Base-by-base conservation (phyloP, 2,888 invertebrate genomes). In the Sturmia bella region DNA sequence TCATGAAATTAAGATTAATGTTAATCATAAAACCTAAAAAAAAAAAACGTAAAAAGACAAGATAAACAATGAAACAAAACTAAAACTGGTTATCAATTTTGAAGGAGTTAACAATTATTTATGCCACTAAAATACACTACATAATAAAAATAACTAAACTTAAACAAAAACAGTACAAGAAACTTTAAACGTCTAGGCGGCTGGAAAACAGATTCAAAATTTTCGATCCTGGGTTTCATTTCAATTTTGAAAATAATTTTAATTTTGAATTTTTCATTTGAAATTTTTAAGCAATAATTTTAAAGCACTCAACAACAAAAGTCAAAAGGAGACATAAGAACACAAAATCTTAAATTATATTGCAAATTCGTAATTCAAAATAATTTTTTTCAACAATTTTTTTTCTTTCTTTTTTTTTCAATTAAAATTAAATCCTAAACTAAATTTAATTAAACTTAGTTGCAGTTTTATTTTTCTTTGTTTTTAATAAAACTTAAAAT, bases 91-190 rank as follows among this genome's bases (percentile, higher is more conserved):
- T 27, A n/a, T 68, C 6, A 19, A 45, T 48, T 57, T 41, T 66
- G 48, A 24, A 66, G 37, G 13, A 21, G 56, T 63, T 56, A 78
- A 78, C 72, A 78, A 78, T 72, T 52, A 52, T 66, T 72, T 72
- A 37, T 52, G 17, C 66, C 24, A 64, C 13, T 64, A 66, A 52
- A n/a, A 32, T 56, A 41, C 56, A 63, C 64, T 19, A 63, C 32
- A 66, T 50, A 72, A 68, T 64, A 66, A 78, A 78, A 59, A 24
- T 66, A 66, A 52, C 66, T 52, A 11, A 41, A 52, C n/a, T 52
- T 12, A 39, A 27, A 15, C 11, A 70, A 48, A 57, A 43, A 27
- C 54, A 43, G 19, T 12, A 54, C 48, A 75, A 27, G 19, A 56
- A 17, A 21, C 39, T 13, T 24, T 19, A 45, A 63, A 63, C 12